These are phyloP conservation scores for Rhabdomys pumilio DNA, from an alignment of 2,797 vertebrate species.

Conservation along the genomic window DNA sequence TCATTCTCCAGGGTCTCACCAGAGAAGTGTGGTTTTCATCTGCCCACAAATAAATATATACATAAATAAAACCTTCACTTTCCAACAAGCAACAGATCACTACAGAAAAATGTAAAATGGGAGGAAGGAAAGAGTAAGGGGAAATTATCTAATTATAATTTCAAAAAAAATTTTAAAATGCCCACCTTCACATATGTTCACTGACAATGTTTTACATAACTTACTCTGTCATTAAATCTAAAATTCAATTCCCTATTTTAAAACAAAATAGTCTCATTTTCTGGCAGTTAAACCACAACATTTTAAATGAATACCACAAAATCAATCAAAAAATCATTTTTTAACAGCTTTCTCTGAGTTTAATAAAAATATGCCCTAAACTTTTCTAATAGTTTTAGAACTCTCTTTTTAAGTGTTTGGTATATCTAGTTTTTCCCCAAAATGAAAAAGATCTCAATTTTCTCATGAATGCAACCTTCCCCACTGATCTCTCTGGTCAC, in stretches of 20 bases:
- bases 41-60: neutral
- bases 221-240: conserved; percentile 43
- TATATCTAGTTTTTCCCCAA: neutral
- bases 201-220: neutral
- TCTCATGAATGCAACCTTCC: conserved; percentile 35
- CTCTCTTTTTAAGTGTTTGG: conserved; percentile 14
- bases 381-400: conserved; percentile 44
- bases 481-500: conserved; percentile 15
- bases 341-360: neutral
- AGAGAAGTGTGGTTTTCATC: neutral
- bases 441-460: conserved; percentile 8
- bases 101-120: neutral
- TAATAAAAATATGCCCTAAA: conserved; percentile 55
- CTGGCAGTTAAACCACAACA: conserved; percentile 56
- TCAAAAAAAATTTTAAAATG: neutral
- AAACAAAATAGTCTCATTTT: conserved; percentile 52
- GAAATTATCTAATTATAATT: neutral
- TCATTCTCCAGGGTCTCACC: neutral
- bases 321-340: conserved; percentile 23
- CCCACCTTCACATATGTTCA: conserved; percentile 54
- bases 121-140: neutral
- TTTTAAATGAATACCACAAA: conserved; percentile 45
- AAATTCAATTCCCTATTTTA: conserved; percentile 44
- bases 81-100: neutral
- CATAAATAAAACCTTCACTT: neutral